phyloP scores from a whole-genome alignment of 1,140 invertebrate genomes.

The Drosophila tani region DNA sequence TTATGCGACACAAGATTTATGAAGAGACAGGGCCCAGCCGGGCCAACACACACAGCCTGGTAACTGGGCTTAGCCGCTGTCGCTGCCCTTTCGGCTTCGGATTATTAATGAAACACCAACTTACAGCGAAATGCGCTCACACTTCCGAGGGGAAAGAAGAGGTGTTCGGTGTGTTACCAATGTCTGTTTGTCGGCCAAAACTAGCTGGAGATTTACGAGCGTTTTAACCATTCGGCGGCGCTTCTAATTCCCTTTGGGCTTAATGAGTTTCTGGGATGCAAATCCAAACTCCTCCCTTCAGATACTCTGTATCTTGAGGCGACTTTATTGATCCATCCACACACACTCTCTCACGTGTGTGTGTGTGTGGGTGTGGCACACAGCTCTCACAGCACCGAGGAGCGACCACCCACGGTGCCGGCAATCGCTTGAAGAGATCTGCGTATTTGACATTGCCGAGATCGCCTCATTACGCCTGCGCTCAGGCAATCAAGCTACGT shows the following conservation, averaged over 20 bases:
- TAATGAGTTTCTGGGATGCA: conserved; percentile 75
- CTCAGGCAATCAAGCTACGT: conserved; percentile 54
- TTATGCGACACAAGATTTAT: conserved; percentile 84
- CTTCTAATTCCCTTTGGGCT: conserved; percentile 53
- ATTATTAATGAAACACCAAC: conserved; percentile 81
- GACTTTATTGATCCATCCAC: conserved; percentile 48
- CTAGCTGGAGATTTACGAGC: conserved; percentile 65
- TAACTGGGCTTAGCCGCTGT: not conserved
- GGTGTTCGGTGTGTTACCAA: not conserved
- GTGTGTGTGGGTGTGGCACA: conserved; percentile 24
- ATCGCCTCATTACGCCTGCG: conserved; percentile 78
- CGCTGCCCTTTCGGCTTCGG: conserved; percentile 27
- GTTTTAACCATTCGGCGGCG: conserved; percentile 23
- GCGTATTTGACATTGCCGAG: conserved; percentile 78
- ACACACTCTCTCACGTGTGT: conserved; percentile 4
- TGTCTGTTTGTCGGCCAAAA: conserved; percentile 29
- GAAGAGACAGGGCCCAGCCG: conserved; percentile 44
- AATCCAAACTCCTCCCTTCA: conserved; percentile 31
- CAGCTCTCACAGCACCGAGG: conserved; percentile 1
- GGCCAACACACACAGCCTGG: not conserved
- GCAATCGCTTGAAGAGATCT: conserved; percentile 70
- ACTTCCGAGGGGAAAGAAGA: not conserved
- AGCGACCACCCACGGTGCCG: conserved; percentile 72
- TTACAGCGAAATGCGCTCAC: conserved; percentile 79
- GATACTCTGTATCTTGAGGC: not conserved